Percentiles rank a stretch among this genome's conserved stretches.
These are phyloP conservation scores for Chrysolina haemoptera DNA, from an alignment of 2,888 invertebrate genomes.

Conservation along the genomic window DNA sequence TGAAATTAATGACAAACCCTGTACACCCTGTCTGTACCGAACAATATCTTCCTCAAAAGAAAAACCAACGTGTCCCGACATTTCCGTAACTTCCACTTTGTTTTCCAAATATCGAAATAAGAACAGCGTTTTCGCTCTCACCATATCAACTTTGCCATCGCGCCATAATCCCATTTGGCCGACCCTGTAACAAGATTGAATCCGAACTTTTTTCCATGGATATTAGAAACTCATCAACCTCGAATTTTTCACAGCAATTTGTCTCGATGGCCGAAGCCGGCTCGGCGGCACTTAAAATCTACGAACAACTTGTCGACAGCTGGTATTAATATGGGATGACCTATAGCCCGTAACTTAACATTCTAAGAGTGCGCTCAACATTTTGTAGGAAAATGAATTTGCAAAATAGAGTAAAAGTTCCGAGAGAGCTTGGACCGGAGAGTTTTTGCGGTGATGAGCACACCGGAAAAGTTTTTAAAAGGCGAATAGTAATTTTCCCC, in stretches of 20 bases:
- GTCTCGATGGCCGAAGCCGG: constrained; percentile 62
- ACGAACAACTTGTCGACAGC: constrained; percentile 55
- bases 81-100: no score
- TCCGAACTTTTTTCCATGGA: constrained; percentile 36
- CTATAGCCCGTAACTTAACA: constrained; percentile 65
- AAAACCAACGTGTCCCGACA: no score
- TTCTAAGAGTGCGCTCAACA: constrained; percentile 64
- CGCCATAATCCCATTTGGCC: background rate
- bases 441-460: background rate
- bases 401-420: constrained; percentile 67
- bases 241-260: constrained; percentile 56
- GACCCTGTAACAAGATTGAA: constrained; percentile 13
- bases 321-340: constrained; percentile 64
- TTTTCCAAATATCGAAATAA: no score
- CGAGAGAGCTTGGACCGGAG: constrained; percentile 40
- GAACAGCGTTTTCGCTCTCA: background rate
- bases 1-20: no score
- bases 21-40: no score
- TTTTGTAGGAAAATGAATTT: constrained; percentile 68
- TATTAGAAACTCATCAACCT: constrained; percentile 45
- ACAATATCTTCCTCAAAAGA: no score
- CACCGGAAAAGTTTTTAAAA: background rate
- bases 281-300: constrained; percentile 47
- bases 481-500: background rate
- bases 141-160: background rate